Base-by-base conservation (phyloP, 2,113 vertebrate species). In the Alosa alosa region DNA sequence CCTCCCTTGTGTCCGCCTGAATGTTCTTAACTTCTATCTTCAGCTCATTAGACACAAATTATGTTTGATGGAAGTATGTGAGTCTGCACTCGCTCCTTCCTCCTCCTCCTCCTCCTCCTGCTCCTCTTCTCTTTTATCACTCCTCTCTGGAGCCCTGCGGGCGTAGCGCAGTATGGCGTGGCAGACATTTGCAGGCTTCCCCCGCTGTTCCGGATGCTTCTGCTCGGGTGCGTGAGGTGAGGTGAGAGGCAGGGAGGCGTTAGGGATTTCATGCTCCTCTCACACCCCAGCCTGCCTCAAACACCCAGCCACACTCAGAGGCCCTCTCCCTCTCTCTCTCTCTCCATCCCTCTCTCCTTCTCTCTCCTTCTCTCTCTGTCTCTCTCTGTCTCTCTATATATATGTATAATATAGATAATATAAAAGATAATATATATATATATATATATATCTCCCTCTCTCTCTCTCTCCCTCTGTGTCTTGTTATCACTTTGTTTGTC, bases 291-390 rank as follows among this genome's bases (percentile, higher is more conserved):
- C 13, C 72, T 17, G 72, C 72, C 72, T 78, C 10, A 36, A 41
- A 72, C 50, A 36, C 72, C 72, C 2, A 39, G 17, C 3, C 31
- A 13, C 4, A 75, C 31, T 75, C 9, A 39, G 3, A 36, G 6
- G 31, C 25, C 11, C 25, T 39, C 4, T 75, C 25, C 4, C 9
- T 31, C 13, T 15, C 31, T 36, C 31, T 72, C 11, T 75, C 31
- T 39, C 31, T 78, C 36, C 45, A n/a, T 55, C 49, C 39, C 85
- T 4, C n/a, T 84, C 18, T 84, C 83, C 85, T 22, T 36, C 64
- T 68, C 22, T n/a, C 60, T 11, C n/a, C n/a, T n/a, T 72, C 52
- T 72, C 68, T 15, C 9, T 11, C 68, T 36, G 9, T 7, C 25
- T 2, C 4, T 72, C 68, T 72, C 31, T 72, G 1, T 64, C 57